These are phyloP conservation scores for Bujurquina vittata DNA, from an alignment of 2,113 vertebrate species.

Conservation along the genomic window DNA sequence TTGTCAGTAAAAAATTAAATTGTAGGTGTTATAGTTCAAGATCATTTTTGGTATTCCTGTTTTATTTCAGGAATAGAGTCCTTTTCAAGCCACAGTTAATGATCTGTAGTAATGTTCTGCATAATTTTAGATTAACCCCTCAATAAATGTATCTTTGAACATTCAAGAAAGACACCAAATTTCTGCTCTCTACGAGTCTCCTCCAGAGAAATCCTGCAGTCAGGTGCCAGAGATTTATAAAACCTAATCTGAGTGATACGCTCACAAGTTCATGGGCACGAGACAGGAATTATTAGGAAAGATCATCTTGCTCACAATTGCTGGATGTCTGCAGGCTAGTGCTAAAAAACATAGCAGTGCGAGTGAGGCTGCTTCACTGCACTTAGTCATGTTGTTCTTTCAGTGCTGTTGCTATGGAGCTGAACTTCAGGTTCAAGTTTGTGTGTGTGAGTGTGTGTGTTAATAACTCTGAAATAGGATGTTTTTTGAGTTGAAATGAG, in stretches of 20 bases:
- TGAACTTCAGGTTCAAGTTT: conserved; percentile 28
- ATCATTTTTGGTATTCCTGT: background rate
- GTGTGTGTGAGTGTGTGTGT: background rate
- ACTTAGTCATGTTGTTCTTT: conserved; percentile 46
- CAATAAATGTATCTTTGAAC: background rate
- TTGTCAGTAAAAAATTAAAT: background rate
- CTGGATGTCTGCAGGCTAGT: conserved; percentile 7
- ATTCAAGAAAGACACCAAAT: background rate
- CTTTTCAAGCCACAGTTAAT: no score
- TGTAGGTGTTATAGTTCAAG: background rate
- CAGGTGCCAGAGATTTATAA: background rate
- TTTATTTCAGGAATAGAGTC: background rate
- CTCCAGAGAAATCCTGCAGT: background rate
- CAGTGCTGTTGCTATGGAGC: conserved; percentile 42
- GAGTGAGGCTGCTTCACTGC: conserved; percentile 11
- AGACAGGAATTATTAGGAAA: background rate
- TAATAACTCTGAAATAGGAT: conserved; percentile 19
- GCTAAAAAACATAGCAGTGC: conserved; percentile 2
- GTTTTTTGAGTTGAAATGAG: conserved; percentile 5
- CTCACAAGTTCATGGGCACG: background rate
- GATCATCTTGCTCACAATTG: background rate
- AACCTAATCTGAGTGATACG: background rate
- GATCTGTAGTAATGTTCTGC: background rate
- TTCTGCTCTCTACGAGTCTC: no score
- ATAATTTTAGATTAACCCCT: background rate